Base-by-base conservation (phyloP, 1,140 invertebrate species). In the Pachyrhynchus sulphureomaculatus region DNA sequence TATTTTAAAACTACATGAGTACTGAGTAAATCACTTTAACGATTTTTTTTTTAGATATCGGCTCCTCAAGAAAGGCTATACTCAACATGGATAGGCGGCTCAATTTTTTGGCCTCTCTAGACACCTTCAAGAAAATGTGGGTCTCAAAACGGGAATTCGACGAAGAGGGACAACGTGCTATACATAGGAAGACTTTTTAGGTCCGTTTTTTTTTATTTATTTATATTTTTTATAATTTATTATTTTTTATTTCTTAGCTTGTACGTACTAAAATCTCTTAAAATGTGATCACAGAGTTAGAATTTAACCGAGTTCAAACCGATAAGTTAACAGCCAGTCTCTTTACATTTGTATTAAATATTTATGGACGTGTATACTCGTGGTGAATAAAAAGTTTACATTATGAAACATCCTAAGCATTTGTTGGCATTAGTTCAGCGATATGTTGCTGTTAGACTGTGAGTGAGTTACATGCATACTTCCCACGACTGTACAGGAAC, bases 71-170 rank as follows among this genome's bases (percentile, higher is more conserved):
- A 99, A 83, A 85, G 97, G 65, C 79, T 99, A 12, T 99, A 98
- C 78, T 98, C 96, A 2, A 99, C 97, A 34, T 99, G 97, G 97
- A 99, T 99, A 73, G 97, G 95, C 41, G 97, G 97, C 45, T 99
- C 96, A 2, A 99, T 99, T 81, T n/a, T n/a, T 83, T 99, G 63
- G 97, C 96, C 17, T 97, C 95, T n/a, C 82, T 99, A 47, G 97
- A 99, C 77, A 98, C 97, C 5, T 99, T 99, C 80, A 95, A 95
- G 75, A 95, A 96, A 79, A 99, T 99, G 94, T 99, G 97, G 96
- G 91, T 99, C 18, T 96, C 94, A 12, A 98, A 99, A 79, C 81
- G 91, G 65, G 96, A 99, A 76, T 99, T 95, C 76, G 95, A 99
- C 68, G 95, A 98, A 78, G 94, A 96, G 72, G 96, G 96, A 13